These are phyloP conservation scores for Alces alces DNA, from an alignment of 2,113 vertebrate species.

Conservation along the genomic window DNA sequence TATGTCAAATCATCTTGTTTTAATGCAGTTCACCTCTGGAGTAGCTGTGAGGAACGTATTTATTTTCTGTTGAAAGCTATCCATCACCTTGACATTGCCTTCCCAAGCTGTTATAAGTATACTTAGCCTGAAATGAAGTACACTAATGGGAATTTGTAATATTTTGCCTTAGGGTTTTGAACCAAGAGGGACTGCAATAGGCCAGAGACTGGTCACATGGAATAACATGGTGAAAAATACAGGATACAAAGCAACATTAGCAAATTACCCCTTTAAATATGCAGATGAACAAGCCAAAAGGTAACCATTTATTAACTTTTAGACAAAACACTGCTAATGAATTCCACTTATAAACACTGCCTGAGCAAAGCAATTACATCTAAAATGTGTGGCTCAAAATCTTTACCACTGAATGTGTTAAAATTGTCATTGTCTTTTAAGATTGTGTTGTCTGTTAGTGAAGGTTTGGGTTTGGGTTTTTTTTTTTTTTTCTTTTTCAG, in stretches of 20 bases:
- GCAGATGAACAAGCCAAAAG: constrained; percentile 98
- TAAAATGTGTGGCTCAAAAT: neutral
- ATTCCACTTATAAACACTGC: neutral
- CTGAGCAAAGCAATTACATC: neutral
- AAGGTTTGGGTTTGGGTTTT: neutral
- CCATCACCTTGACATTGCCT: constrained; percentile 49
- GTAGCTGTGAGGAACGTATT: neutral
- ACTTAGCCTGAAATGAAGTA: constrained; percentile 3
- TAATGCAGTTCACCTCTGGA: constrained; percentile 43
- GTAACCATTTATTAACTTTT: constrained; percentile 76
- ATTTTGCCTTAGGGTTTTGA: constrained; percentile 91
- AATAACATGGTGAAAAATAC: constrained; percentile 99
- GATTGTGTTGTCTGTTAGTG: neutral
- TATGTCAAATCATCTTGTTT: constrained; percentile 52
- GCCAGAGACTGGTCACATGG: constrained; percentile 97
- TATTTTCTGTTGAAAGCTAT: constrained; percentile 59
- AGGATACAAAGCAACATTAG: constrained; percentile 97
- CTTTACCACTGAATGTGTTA: neutral
- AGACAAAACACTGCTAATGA: neutral
- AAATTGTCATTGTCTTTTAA: neutral
- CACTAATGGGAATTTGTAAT: constrained; percentile 60
- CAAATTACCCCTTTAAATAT: constrained; percentile 99
- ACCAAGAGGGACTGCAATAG: constrained; percentile 95
- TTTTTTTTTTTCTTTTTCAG: neutral
- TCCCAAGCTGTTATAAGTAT: constrained; percentile 27